Base-by-base conservation (phyloP, 92 coral and sea anemone genomes). In the Paramuricea clavata region DNA sequence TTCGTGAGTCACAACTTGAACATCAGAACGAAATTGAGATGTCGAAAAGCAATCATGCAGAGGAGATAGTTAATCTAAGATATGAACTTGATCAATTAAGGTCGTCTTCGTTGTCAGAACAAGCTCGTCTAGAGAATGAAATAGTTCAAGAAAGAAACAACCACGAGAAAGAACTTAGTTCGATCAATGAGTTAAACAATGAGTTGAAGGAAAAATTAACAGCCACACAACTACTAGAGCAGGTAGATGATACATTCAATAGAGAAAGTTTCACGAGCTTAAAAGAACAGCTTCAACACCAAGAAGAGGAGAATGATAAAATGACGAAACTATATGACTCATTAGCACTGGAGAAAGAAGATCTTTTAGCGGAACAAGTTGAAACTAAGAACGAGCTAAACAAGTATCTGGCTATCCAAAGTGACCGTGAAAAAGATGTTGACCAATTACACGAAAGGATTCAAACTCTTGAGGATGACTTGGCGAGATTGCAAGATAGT, bases 41-140 rank as follows among this genome's bases (percentile, higher is more conserved):
- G 17, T 44, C 56, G 27, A 78, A 57, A 41, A 35, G 25, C 22
- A 77, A 85, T 42, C 97, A 94, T 62, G 32, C 73, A 25, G 89
- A 94, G 85, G 95, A 96, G 69, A 73, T 96, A 83, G 94, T 86
- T 67, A 84, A 34, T 43, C 86, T 94, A 11, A 93, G 89, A 75
- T 11, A 85, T 21, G 83, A 75, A 42, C 70, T 68, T 43, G 76
- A 87, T 81, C 43, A 85, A 89, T 78, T 65, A 74, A 43, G 73
- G 32, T 30, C 84, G 68, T 1, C 77, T 86, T 21, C 74, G 81
- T 15, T 87, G 84, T 26, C 87, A 91, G 33, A 72, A 68, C 60
- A 89, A 87, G 83, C 83, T 49, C 88, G 91, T 16, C 35, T 75
- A 0, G 89, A 92, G 60, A 41, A 86, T 16, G 95, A 93, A 42